These are phyloP conservation scores for Toxotes lorentzi DNA, from an alignment of 2,797 vertebrate species.

Conservation along the genomic window DNA sequence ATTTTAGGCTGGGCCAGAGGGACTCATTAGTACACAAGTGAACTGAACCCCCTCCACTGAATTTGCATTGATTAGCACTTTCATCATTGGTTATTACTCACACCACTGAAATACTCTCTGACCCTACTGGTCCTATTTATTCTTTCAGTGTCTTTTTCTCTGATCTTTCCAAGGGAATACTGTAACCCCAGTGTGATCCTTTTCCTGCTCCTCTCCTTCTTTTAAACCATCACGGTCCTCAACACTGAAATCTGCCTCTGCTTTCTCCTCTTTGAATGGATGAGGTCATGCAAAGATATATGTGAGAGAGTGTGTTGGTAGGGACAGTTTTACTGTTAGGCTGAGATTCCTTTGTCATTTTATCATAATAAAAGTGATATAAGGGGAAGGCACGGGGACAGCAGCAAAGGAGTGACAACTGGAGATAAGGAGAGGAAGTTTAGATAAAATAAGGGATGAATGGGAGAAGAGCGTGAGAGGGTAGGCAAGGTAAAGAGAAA, in stretches of 20 bases:
- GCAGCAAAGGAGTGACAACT: slow-evolving; percentile 16
- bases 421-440: neutral
- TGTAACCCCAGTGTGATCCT: slow-evolving; percentile 4
- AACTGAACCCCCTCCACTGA: slow-evolving; percentile 16
- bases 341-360: slow-evolving; percentile 31
- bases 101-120: slow-evolving; percentile 12
- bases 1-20: slow-evolving; percentile 18
- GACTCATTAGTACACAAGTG: slow-evolving; percentile 30
- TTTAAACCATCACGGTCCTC: slow-evolving; percentile 10
- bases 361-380: slow-evolving; percentile 25
- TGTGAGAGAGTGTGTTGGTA: slow-evolving; percentile 1
- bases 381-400: neutral
- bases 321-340: slow-evolving; percentile 2
- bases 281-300: slow-evolving; percentile 22
- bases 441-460: neutral
- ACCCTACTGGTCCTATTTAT: slow-evolving; percentile 3
- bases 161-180: slow-evolving; percentile 3
- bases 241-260: slow-evolving; percentile 6
- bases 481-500: too few relatives aligned
- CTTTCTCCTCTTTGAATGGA: slow-evolving; percentile 15
- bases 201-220: neutral
- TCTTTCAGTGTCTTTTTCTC: neutral
- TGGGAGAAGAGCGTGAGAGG: too few relatives aligned
- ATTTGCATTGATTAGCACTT: slow-evolving; percentile 12
- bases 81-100: slow-evolving; percentile 5